Evolutionary conservation across 2,113 vertebrate genomes (phyloP), one percentile per base, ranked within the genome.

Genomic region (Colistium nudipinnis): DNA sequence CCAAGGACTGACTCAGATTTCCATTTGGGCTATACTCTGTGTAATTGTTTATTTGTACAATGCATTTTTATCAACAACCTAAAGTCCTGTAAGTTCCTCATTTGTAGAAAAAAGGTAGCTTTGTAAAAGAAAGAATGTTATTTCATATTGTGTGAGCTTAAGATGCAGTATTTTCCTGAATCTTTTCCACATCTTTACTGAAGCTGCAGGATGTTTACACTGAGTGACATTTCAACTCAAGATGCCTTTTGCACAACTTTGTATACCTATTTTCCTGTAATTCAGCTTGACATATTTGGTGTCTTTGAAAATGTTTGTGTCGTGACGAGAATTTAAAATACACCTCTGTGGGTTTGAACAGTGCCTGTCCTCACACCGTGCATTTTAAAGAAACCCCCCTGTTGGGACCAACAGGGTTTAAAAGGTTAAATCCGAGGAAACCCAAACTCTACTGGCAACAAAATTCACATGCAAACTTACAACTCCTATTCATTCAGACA

Each of bases 351-450:
- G 47, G 36, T 68, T 73, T 70, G 27, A 52, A 43, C 11, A 12
- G 53, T 31, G 43, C 30, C 55, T 45, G 44, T 66, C 31, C 27
- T 62, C 35, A 0, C 35, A 31, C 25, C 44, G 44, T 70, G 80
- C 61, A 83, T 83, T 68, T 74, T 68, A 83, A 87, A 81, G 71
- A 79, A 36, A 45, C 51, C 38, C 31, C 33, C 25, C n/a, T 25
- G 2, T 20, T 52, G 44, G 28, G 14, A 74, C 53, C 52, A 28
- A 47, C 44, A 16, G 25, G 54, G 57, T 76, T 70, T 80, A 62
- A 52, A 36, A 81, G 76, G 68, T 84, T 70, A 74, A 61, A 76
- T 44, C 64, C 43, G 48, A 80, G 53, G 47, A 80, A 76, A 68
- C 25, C 14, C 30, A 33, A 33, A 51, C 38, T 76, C 43, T 49